Base-by-base conservation (phyloP, 2,888 invertebrate genomes). In the Sericinus montela region DNA sequence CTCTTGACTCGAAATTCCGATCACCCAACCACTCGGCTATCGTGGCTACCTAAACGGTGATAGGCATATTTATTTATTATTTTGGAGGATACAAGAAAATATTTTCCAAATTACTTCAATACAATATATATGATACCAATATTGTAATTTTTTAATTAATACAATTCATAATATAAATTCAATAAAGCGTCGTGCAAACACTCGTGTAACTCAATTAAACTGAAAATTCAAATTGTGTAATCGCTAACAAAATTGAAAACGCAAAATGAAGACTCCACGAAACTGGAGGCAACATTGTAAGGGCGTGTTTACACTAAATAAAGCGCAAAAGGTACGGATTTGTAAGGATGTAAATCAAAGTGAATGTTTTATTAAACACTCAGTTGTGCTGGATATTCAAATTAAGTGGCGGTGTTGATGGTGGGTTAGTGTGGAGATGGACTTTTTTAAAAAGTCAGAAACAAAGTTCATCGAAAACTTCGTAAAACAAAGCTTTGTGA, bases 331-430 rank as follows among this genome's bases (percentile, higher is more conserved):
- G 86, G 86, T 85, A 81, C 78, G 74, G 83, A 81, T 83, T 84
- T 81, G 79, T 75, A 69, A 71, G 70, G 69, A 84, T 82, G 84
- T 85, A 85, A 87, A 88, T 88, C 87, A 84, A 86, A 82, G 72
- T 76, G 76, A 77, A 82, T 88, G 85, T 86, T 88, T 86, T 88
- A 86, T 88, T 86, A 87, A 88, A 86, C 85, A 83, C 80, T 80
- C 75, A 68, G 66, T 72, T 70, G 71, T 73, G 81, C 77, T 74
- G 76, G 80, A 79, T 86, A 86, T 88, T 86, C 84, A 87, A 87
- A 88, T 88, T 84, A 85, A 84, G 81, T 80, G 80, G 80, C 80
- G 77, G 77, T 79, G 75, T 71, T 63, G 67, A 67, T 57, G 80
- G 52, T 71, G 53, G 7, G 42, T 5, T 47, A 39, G 37, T 56